A percentile compares a stretch with the other conserved stretches of the same genome.
Evolutionary conservation across 1,140 invertebrate genomes (phyloP).

Genomic region (Calosoma granatense): DNA sequence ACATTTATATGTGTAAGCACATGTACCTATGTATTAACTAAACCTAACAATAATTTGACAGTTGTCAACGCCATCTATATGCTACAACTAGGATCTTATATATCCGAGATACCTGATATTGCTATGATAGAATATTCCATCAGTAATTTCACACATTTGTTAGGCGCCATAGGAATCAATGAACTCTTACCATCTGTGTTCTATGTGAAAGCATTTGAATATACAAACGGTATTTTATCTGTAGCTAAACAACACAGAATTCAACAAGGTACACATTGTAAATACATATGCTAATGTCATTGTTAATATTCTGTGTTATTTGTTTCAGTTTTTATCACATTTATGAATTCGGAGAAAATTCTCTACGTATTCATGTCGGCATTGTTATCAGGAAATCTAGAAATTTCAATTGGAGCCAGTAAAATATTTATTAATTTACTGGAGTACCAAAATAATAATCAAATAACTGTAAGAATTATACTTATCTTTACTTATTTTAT

Average conservation of each 20-base stretch:
- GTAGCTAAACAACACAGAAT: not conserved
- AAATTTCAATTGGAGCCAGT: not conserved
- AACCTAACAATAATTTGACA: not conserved
- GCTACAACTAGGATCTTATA: not conserved
- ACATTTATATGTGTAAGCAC: too few species aligned
- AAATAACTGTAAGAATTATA: not conserved
- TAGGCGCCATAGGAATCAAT: not conserved
- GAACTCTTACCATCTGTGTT: not conserved
- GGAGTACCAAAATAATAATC: not conserved
- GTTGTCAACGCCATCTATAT: not conserved
- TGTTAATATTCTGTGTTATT: too few species aligned
- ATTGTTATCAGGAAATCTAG: not conserved
- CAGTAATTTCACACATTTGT: not conserved
- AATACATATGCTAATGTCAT: not conserved
- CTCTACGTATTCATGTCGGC: not conserved
- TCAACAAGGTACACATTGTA: not conserved
- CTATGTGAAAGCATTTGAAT: not conserved
- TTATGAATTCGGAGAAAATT: not conserved
- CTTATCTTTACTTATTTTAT: not conserved
- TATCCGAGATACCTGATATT: not conserved
- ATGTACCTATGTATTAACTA: too few species aligned
- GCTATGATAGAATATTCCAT: not conserved
- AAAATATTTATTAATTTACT: not conserved
- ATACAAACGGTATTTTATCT: not conserved
- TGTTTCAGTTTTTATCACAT: not conserved